phyloP scores from a whole-genome alignment of 2,113 vertebrate genomes.

The Emberiza fucata region DNA sequence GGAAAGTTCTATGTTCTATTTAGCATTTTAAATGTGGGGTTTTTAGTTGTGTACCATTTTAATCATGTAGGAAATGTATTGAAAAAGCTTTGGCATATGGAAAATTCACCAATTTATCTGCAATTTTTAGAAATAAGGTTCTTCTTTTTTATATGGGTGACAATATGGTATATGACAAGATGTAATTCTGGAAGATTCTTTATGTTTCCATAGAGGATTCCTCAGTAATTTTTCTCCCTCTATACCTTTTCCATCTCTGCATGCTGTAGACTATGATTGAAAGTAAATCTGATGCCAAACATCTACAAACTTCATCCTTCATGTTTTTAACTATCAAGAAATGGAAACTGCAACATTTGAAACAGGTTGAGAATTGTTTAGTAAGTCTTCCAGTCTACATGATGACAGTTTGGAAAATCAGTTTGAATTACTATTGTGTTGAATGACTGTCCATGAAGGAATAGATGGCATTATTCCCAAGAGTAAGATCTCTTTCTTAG shows the following conservation, averaged over 20 bases:
- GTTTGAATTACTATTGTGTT: background rate
- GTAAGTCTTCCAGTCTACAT: background rate
- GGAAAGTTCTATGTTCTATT: background rate
- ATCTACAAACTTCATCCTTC: background rate
- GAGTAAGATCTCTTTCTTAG: background rate
- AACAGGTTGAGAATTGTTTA: background rate
- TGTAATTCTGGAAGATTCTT: background rate
- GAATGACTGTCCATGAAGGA: background rate
- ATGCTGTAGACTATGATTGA: background rate
- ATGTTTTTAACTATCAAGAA: background rate
- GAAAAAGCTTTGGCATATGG: background rate
- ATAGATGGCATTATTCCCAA: background rate
- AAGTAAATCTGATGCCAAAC: background rate
- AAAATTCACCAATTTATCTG: background rate
- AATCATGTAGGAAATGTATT: rapidly evolving
- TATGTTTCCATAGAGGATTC: background rate
- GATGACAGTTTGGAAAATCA: background rate
- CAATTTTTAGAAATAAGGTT: background rate
- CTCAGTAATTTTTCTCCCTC: background rate
- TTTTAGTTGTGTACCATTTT: background rate
- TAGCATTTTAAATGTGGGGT: background rate
- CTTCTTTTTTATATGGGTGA: background rate
- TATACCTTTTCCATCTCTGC: background rate
- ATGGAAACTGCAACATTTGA: background rate
- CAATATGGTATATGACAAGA: background rate